Percentiles rank a stretch among this genome's conserved stretches.
These are phyloP conservation scores for Pristis pectinata DNA, from an alignment of 2,797 vertebrate genomes.

Conservation along the genomic window DNA sequence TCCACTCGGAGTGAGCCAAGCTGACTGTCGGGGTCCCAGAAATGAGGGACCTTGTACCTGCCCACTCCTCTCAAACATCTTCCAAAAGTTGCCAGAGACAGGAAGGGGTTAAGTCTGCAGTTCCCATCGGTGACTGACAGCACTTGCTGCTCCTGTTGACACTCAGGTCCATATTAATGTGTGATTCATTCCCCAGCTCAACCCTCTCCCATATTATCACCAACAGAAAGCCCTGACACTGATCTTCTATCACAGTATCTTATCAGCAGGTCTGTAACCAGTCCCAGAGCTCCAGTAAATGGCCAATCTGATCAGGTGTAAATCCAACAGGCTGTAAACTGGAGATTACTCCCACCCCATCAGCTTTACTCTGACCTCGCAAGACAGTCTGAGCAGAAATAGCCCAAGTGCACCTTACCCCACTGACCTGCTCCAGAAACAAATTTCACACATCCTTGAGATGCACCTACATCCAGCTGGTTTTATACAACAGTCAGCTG, in stretches of 20 bases:
- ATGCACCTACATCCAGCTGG: background rate
- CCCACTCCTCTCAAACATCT: background rate
- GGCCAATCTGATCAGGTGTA: background rate
- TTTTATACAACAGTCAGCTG: background rate
- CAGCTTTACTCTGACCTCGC: background rate
- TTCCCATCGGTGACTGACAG: background rate
- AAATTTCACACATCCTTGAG: background rate
- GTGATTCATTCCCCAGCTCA: background rate
- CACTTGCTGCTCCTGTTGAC: background rate
- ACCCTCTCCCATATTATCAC: background rate
- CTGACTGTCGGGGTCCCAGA: too few relatives aligned
- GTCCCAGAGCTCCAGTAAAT: slow-evolving; percentile 10
- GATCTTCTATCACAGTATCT: background rate
- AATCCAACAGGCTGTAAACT: background rate
- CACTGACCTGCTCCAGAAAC: background rate
- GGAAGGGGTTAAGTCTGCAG: background rate
- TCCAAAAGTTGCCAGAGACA: background rate
- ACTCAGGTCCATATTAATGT: background rate
- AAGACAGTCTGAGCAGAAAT: background rate
- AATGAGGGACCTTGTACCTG: background rate
- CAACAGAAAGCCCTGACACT: background rate
- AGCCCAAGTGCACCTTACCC: background rate
- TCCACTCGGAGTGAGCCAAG: too few relatives aligned
- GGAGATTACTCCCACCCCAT: background rate
- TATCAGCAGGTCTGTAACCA: background rate